Evolutionary conservation across 2,797 vertebrate genomes (phyloP).

Genomic region (Rhyacichthys aspro): DNA sequence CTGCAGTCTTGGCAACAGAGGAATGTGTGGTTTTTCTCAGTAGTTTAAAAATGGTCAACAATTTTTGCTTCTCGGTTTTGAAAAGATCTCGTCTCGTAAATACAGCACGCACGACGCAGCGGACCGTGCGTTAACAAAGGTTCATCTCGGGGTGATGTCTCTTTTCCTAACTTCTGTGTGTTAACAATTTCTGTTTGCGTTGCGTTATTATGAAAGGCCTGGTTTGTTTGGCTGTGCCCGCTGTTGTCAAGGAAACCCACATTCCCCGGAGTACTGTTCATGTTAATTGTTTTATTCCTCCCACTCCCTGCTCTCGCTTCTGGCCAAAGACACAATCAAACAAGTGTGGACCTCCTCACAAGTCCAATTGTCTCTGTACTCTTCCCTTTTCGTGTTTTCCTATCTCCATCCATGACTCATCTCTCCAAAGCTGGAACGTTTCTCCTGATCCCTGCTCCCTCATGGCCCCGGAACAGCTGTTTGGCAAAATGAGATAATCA

Average conservation of each 20-base stretch:
- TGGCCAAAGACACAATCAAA: conserved; percentile 66
- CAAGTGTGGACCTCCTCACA: conserved; percentile 56
- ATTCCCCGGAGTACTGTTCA: conserved; percentile 72
- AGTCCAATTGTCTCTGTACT: conserved; percentile 29
- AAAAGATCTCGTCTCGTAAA: not conserved
- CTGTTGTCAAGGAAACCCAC: conserved; percentile 75
- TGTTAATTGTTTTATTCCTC: conserved; percentile 76
- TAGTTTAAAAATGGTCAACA: not conserved
- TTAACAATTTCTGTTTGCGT: conserved; percentile 67
- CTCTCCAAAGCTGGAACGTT: conserved; percentile 43
- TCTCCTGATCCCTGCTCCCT: conserved; percentile 35
- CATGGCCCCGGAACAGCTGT: conserved; percentile 67
- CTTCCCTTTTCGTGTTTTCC: conserved; percentile 26
- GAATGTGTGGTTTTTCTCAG: conserved; percentile 5
- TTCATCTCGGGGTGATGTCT: not conserved
- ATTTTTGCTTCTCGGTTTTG: not conserved
- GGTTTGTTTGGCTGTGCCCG: conserved; percentile 71
- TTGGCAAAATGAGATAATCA: conserved; percentile 56
- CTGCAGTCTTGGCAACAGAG: not conserved
- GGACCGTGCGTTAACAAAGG: too few relatives aligned
- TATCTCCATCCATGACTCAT: conserved; percentile 31
- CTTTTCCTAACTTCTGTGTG: conserved; percentile 21
- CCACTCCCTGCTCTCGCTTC: conserved; percentile 62
- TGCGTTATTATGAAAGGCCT: conserved; percentile 75
- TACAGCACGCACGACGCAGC: too few relatives aligned